Base-by-base conservation (phyloP, 2,888 invertebrate species). In the Troides aeacus region DNA sequence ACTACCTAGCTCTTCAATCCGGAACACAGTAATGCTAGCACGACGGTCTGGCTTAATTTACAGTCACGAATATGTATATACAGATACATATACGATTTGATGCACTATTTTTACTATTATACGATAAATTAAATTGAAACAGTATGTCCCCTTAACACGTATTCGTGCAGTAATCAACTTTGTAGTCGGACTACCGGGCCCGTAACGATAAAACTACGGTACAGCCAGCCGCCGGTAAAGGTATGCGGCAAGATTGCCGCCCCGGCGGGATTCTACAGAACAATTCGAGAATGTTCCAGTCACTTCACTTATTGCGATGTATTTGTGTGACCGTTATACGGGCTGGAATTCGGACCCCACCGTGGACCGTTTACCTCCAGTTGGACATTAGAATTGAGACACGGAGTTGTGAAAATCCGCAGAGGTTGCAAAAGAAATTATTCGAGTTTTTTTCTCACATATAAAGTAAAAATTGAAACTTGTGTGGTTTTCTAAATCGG, bases 221-320 rank as follows among this genome's bases (percentile, higher is more conserved):
- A 62, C 68, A 70, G 67, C 68, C 68, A 66, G 71, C 68, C 63
- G 62, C 71, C 78, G 80, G 79, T 74, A 78, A 78, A 77, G 78
- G 89, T 87, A 90, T 90, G 88, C 85, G 81, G 85, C 85, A 86
- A 79, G 90, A 91, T 90, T 91, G 88, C 81, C 82, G 78, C 74
- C 78, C 81, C 79, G 80, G 73, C 81, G 81, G 88, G 89, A 89
- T 87, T 90, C 87, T 84, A 80, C 78, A 78, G 76, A 77, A 80
- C 82, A 83, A 81, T 82, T 79, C 79, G 72, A 86, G 88, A 90
- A 90, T 89, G 90, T 80, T 80, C 84, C 76, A 89, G 90, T 92
- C 92, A 92, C 91, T 87, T 84, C 87, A 84, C 88, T 90, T 92
- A 92, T 91, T 92, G 90, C 91, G 83, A 85, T 82, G 84, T 86